A percentile compares a stretch with the other conserved stretches of the same genome.
Conservation (phyloP, 2,797 vertebrate genomes). For the Pangasius sanitwongsei region DNA sequence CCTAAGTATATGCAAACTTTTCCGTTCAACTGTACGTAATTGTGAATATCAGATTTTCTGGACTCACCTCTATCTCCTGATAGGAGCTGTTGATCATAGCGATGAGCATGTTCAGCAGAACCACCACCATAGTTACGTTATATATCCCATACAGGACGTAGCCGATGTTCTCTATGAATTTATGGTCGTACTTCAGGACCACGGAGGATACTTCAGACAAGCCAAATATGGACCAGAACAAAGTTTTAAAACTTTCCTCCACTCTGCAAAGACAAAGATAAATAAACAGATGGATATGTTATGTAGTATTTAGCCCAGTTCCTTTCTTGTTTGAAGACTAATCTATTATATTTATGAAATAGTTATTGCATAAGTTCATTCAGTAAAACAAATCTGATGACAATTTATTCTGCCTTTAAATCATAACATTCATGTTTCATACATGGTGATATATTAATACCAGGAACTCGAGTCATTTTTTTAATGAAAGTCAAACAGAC, state of each 20-base stretch:
- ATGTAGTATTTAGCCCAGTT: not conserved
- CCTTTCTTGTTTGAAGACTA: not conserved
- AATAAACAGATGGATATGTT: not conserved
- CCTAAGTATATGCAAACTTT: not conserved
- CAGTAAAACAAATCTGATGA: not conserved
- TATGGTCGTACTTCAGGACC: slow-evolving; percentile 96
- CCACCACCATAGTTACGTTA: slow-evolving; percentile 97
- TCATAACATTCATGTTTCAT: not conserved
- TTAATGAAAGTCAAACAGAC: not conserved
- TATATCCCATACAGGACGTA: slow-evolving; percentile 96
- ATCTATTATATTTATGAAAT: not conserved
- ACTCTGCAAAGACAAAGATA: slow-evolving; percentile 74
- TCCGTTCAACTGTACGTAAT: not conserved
- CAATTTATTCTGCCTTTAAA: not conserved
- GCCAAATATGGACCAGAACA: slow-evolving; percentile 98
- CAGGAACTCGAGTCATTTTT: not conserved
- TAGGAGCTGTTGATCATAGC: slow-evolving; percentile 99
- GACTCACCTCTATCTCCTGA: slow-evolving; percentile 94
- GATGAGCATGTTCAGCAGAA: slow-evolving; percentile 97
- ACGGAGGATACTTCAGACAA: slow-evolving; percentile 96
- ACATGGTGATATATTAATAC: not conserved
- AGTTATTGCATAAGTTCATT: not conserved
- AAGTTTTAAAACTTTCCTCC: slow-evolving; percentile 97
- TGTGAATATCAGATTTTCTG: not conserved
- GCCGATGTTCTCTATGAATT: slow-evolving; percentile 98